Evolutionary conservation across 2,888 invertebrate species (phyloP).

Genomic region (Thymelicus lineola): DNA sequence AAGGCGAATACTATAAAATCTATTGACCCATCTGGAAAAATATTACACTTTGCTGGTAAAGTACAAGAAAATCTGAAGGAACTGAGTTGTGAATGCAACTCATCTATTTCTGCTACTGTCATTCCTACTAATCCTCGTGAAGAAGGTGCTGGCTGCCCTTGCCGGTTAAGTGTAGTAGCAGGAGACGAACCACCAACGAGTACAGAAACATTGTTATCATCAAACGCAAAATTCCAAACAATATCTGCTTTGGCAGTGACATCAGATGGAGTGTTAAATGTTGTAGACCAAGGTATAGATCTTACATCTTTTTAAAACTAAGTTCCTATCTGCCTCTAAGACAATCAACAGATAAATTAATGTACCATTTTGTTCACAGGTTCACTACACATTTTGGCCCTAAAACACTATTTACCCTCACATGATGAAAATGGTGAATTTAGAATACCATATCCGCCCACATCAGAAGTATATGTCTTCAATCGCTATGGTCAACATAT

Average conservation of each 20-base stretch:
- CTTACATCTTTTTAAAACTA: neutral
- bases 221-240: constrained; percentile 95
- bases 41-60: constrained; percentile 96
- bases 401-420: constrained; percentile 94
- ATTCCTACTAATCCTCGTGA: constrained; percentile 68
- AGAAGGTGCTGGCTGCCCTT: constrained; percentile 78
- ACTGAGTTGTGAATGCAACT: constrained; percentile 85
- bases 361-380: constrained; percentile 69
- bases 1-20: constrained; percentile 93
- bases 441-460: constrained; percentile 96
- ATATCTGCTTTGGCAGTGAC: constrained; percentile 96
- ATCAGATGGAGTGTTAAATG: constrained; percentile 97
- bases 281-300: constrained; percentile 94
- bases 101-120: constrained; percentile 83
- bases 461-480: constrained; percentile 97
- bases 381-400: constrained; percentile 92
- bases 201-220: constrained; percentile 94
- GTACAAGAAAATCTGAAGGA: constrained; percentile 86
- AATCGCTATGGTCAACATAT: constrained; percentile 98
- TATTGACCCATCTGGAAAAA: constrained; percentile 95
- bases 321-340: neutral
- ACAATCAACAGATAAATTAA: neutral
- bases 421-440: constrained; percentile 96
- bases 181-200: constrained; percentile 89
- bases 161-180: constrained; percentile 80